Percentiles rank a stretch among this genome's conserved stretches.
These are phyloP conservation scores for Coboldia fuscipes DNA, from an alignment of 1,140 invertebrate species.

Conservation along the genomic window DNA sequence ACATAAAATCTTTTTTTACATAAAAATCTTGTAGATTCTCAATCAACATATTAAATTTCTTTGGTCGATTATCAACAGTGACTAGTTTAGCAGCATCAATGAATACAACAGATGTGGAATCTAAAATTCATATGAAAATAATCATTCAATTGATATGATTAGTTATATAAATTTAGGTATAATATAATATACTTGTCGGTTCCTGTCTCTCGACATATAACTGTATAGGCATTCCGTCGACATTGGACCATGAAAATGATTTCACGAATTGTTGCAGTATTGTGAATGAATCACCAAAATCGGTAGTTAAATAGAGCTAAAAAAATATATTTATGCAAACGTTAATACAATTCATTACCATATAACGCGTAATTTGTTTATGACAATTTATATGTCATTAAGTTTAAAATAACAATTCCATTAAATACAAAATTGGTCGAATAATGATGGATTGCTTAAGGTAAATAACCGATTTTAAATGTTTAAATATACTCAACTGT, in stretches of 20 bases:
- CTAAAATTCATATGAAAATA: conserved; percentile 1
- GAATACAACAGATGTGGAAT: conserved; percentile 4
- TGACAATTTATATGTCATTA: background rate
- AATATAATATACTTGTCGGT: conserved; percentile 22
- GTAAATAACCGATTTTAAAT: too few relatives aligned
- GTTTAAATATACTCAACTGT: too few relatives aligned
- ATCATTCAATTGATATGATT: background rate
- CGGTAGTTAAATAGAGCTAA: conserved; percentile 51
- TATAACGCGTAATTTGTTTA: too few relatives aligned
- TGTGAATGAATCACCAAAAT: conserved; percentile 50
- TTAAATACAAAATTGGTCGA: background rate
- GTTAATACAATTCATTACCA: conserved; percentile 1
- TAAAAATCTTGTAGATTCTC: conserved; percentile 58
- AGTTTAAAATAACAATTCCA: background rate
- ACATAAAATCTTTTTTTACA: conserved; percentile 64
- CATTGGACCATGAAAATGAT: conserved; percentile 44
- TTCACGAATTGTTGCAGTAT: conserved; percentile 50
- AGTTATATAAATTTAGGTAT: background rate
- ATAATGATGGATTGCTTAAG: background rate
- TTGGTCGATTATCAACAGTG: conserved; percentile 14
- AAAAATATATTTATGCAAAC: conserved; percentile 6
- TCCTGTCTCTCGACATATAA: conserved; percentile 51
- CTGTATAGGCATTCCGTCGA: conserved; percentile 22
- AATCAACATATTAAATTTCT: conserved; percentile 29
- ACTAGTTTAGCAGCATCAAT: conserved; percentile 3